Percentiles rank a stretch among this genome's conserved stretches.
phyloP scores from a whole-genome alignment of 1,140 invertebrate species.

The Gonatopus flavifemur region DNA sequence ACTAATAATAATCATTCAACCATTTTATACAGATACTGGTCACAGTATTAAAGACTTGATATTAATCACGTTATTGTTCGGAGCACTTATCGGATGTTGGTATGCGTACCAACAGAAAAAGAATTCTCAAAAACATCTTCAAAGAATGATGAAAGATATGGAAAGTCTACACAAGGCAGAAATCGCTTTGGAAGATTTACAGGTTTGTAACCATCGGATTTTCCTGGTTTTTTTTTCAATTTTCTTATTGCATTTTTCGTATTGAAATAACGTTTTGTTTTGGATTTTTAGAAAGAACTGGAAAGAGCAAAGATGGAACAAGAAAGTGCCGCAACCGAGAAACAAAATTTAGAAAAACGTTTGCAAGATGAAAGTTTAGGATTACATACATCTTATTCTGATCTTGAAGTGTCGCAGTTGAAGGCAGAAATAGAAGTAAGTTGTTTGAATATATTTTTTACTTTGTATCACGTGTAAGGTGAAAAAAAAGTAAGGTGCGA shows the following conservation, averaged over 20 bases:
- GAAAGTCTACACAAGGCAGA: conserved; percentile 89
- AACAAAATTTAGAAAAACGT: conserved; percentile 77
- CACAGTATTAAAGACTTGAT: conserved; percentile 86
- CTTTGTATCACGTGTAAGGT: background rate
- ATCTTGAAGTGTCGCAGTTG: conserved; percentile 78
- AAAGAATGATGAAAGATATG: conserved; percentile 91
- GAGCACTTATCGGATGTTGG: conserved; percentile 86
- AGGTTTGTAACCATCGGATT: conserved; percentile 57
- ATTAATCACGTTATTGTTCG: conserved; percentile 77
- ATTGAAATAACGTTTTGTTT: too few relatives aligned
- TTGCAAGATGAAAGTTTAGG: conserved; percentile 69
- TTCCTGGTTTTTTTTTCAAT: conserved; percentile 5
- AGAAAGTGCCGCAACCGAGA: conserved; percentile 77
- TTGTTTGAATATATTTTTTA: background rate
- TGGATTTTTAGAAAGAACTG: conserved; percentile 62
- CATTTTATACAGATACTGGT: conserved; percentile 63
- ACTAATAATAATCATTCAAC: background rate
- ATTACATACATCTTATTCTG: conserved; percentile 73
- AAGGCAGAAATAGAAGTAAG: conserved; percentile 80
- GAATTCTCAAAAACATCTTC: conserved; percentile 79
- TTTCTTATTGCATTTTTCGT: conserved; percentile 3
- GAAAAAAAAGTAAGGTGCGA: too few relatives aligned
- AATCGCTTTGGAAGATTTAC: conserved; percentile 79
- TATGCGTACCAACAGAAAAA: conserved; percentile 88
- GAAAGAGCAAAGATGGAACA: conserved; percentile 67